phyloP scores from a whole-genome alignment of 37 sponge, comb jelly and placozoan genomes.

The Aplysina aerophoba region DNA sequence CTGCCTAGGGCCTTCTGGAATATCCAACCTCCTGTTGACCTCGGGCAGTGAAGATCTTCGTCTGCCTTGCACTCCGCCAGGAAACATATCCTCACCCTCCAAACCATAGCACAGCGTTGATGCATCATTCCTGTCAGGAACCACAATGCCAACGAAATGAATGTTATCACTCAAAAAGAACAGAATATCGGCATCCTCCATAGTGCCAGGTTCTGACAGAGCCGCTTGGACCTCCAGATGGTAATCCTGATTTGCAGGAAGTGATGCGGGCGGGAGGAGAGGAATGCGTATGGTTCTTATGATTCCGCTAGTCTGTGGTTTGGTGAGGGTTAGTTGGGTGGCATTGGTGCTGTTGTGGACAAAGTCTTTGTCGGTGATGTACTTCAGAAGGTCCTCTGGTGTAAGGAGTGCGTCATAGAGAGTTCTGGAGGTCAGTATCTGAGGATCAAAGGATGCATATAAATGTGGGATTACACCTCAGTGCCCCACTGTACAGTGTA shows the following conservation, averaged over 20 bases:
- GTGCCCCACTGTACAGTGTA: no score
- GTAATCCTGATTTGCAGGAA: neutral
- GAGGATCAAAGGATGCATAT: neutral
- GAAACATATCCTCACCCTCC: neutral
- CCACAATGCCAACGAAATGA: neutral
- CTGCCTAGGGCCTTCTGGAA: neutral
- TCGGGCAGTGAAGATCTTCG: neutral
- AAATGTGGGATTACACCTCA: neutral
- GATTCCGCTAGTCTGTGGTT: neutral
- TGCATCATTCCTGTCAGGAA: neutral
- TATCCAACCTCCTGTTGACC: no score
- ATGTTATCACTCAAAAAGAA: conserved; percentile 12
- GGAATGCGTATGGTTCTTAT: conserved; percentile 1
- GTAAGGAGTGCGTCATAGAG: conserved; percentile 5
- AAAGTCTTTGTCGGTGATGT: neutral
- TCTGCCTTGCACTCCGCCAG: neutral
- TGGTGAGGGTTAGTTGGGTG: neutral
- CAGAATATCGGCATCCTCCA: conserved; percentile 17
- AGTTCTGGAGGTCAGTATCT: no score
- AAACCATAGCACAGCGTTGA: neutral
- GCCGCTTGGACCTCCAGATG: neutral
- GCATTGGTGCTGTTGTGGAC: neutral
- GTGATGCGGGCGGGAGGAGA: neutral
- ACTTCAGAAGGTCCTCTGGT: neutral
- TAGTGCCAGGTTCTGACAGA: neutral